Conservation (phyloP, 2,113 vertebrate species). For the Alethe diademata region DNA sequence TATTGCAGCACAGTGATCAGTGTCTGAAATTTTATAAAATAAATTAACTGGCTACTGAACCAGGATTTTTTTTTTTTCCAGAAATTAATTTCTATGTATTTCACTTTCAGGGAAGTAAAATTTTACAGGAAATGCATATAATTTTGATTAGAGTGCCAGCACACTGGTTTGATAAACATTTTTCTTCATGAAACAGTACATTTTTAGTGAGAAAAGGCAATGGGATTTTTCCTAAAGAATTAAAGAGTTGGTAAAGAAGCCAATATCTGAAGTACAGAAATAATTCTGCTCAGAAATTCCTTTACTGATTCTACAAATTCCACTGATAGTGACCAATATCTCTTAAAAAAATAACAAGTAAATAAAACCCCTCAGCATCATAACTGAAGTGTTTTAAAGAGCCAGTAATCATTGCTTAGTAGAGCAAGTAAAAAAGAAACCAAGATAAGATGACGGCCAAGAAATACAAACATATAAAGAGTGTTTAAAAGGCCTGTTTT, state of each 20-base stretch:
- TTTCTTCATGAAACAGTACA: background rate
- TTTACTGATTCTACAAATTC: background rate
- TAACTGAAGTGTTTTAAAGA: background rate
- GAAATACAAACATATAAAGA: background rate
- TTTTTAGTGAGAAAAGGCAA: background rate
- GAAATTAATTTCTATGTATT: constrained; percentile 20
- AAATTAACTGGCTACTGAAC: background rate
- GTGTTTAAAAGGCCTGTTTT: background rate
- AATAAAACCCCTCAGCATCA: background rate
- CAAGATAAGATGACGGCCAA: background rate
- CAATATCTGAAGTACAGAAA: background rate
- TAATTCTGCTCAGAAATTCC: background rate
- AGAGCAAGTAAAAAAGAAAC: background rate
- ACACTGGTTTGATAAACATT: background rate
- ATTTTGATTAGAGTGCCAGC: background rate
- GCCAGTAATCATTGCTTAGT: background rate
- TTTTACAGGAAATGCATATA: background rate
- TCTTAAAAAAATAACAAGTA: background rate
- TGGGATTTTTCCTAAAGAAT: background rate
- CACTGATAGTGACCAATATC: background rate
- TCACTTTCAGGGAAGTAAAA: background rate
- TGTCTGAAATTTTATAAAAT: background rate
- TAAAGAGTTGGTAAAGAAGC: background rate
- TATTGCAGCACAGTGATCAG: background rate
- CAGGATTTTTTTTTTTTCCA: background rate